These are phyloP conservation scores for Leiothrix lutea DNA, from an alignment of 2,113 vertebrate species.

Conservation along the genomic window DNA sequence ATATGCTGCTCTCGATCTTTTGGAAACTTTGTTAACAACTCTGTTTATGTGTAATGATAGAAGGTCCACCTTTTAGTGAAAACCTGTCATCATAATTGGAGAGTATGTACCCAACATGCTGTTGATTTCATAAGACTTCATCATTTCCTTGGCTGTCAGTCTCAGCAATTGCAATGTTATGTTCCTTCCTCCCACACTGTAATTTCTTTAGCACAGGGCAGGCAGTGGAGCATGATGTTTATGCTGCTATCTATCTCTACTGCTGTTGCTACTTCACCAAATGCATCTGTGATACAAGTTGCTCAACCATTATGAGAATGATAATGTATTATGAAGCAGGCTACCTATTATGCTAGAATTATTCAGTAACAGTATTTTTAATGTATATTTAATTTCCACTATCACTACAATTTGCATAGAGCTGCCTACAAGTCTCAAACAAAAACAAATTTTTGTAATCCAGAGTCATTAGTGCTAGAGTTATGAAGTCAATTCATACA, in stretches of 20 bases:
- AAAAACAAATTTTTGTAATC: background rate
- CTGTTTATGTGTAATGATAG: background rate
- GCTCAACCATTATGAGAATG: background rate
- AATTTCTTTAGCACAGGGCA: slow-evolving; percentile 4
- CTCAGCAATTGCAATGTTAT: background rate
- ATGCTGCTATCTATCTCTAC: slow-evolving; percentile 8
- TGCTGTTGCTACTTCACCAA: background rate
- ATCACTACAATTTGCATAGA: background rate
- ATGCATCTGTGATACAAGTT: background rate
- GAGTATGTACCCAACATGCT: background rate
- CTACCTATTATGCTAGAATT: background rate
- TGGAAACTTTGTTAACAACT: background rate
- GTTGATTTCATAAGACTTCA: slow-evolving; percentile 17
- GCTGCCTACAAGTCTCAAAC: background rate
- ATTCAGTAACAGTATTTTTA: background rate
- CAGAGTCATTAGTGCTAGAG: background rate
- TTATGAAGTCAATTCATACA: background rate
- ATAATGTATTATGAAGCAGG: background rate
- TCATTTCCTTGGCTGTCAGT: slow-evolving; percentile 9
- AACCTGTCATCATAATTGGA: background rate
- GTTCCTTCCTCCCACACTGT: background rate
- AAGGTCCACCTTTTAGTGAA: background rate
- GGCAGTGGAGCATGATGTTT: slow-evolving; percentile 23
- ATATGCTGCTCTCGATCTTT: background rate
- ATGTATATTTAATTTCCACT: background rate